These are phyloP conservation scores for Strigamia maritima DNA, from an alignment of 2,888 invertebrate genomes.

Conservation along the genomic window DNA sequence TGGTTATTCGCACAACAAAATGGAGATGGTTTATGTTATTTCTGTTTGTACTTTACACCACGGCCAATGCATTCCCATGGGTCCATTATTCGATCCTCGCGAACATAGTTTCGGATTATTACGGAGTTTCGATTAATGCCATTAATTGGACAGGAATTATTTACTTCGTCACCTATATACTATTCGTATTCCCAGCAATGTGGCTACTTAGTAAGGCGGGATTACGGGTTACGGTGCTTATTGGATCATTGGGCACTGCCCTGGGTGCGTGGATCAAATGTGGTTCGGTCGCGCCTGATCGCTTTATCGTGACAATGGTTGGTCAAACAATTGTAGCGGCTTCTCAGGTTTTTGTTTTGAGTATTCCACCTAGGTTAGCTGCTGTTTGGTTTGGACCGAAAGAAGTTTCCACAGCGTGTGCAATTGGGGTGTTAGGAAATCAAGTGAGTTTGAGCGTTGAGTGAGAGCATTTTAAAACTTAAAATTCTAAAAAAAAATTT, in stretches of 20 bases:
- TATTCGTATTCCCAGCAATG: slow-evolving; percentile 94
- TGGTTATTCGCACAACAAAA: too few species aligned
- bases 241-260: slow-evolving; percentile 82
- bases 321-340: slow-evolving; percentile 75
- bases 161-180: slow-evolving; percentile 95
- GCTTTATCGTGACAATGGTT: slow-evolving; percentile 82
- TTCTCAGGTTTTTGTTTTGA: slow-evolving; percentile 89
- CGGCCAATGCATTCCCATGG: slow-evolving; percentile 94
- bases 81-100: slow-evolving; percentile 93
- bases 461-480: background rate
- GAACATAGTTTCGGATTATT: slow-evolving; percentile 74
- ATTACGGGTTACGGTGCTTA: slow-evolving; percentile 71
- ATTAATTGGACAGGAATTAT: slow-evolving; percentile 98
- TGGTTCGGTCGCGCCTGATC: slow-evolving; percentile 75
- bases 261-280: slow-evolving; percentile 89
- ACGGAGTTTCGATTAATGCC: slow-evolving; percentile 61
- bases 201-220: slow-evolving; percentile 94
- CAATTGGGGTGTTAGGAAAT: slow-evolving; percentile 97
- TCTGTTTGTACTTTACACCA: too few species aligned
- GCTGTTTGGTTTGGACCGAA: slow-evolving; percentile 97
- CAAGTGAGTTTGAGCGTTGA: slow-evolving; percentile 64
- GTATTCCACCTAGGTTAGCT: slow-evolving; percentile 83
- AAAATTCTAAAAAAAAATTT: too few species aligned
- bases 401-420: slow-evolving; percentile 94
- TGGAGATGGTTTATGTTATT: too few species aligned